These are phyloP conservation scores for Austrolebias charrua DNA, from an alignment of 2,797 vertebrate genomes.

Conservation along the genomic window DNA sequence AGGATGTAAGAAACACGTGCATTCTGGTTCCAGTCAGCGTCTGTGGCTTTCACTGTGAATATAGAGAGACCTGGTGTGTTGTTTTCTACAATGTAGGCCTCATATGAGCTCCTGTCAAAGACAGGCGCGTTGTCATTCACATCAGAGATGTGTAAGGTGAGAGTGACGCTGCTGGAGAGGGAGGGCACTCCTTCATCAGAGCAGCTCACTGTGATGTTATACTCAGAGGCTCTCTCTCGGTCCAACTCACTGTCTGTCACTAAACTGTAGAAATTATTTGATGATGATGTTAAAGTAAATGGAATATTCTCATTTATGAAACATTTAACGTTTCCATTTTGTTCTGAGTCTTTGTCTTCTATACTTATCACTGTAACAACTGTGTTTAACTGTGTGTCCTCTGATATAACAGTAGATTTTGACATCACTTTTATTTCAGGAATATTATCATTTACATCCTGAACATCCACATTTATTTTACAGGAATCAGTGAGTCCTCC, in stretches of 20 bases:
- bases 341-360: slow-evolving; percentile 74
- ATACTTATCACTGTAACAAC: slow-evolving; percentile 78
- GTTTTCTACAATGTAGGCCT: slow-evolving; percentile 64
- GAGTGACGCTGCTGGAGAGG: slow-evolving; percentile 74
- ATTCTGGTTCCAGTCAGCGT: too few relatives aligned
- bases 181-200: slow-evolving; percentile 76
- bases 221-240: slow-evolving; percentile 60
- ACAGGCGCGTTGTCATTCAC: slow-evolving; percentile 80
- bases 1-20: too few relatives aligned
- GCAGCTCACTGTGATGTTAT: slow-evolving; percentile 75
- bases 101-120: slow-evolving; percentile 75
- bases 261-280: slow-evolving; percentile 68
- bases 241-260: slow-evolving; percentile 64
- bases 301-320: slow-evolving; percentile 43
- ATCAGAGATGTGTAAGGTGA: slow-evolving; percentile 76
- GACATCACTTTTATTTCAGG: slow-evolving; percentile 75
- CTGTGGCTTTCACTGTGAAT: too few relatives aligned
- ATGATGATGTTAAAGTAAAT: slow-evolving; percentile 65
- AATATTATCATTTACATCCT: slow-evolving; percentile 78
- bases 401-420: slow-evolving; percentile 62
- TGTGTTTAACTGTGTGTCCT: slow-evolving; percentile 58
- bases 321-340: slow-evolving; percentile 74
- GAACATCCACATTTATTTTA: slow-evolving; percentile 72
- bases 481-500: slow-evolving; percentile 69
- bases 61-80: slow-evolving; percentile 45